Conservation (phyloP, 2,113 vertebrate genomes). For the Psephotus haematonotus region DNA sequence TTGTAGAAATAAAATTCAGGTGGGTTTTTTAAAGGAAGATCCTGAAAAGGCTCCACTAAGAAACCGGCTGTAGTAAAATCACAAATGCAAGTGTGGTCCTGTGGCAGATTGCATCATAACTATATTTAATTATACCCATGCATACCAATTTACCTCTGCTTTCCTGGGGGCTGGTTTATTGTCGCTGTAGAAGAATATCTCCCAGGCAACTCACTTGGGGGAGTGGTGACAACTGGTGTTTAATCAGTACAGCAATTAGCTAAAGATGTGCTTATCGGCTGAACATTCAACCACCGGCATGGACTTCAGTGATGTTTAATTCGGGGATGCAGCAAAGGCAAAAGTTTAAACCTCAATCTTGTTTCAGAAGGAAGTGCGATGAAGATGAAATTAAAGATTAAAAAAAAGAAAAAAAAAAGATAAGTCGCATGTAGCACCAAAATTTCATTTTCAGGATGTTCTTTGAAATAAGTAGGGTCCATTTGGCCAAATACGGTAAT, state of each 20-base stretch:
- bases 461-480: neutral
- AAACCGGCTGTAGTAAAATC: neutral
- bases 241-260: conserved; percentile 1
- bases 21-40: neutral
- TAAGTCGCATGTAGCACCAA: neutral
- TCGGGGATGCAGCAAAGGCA: neutral
- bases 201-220: conserved; percentile 5
- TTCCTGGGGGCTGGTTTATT: neutral
- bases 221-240: neutral
- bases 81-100: conserved; percentile 1
- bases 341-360: neutral
- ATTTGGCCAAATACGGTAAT: neutral
- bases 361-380: neutral
- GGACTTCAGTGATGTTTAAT: neutral
- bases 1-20: neutral
- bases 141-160: neutral
- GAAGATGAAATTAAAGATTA: neutral
- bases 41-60: neutral
- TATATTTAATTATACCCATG: neutral
- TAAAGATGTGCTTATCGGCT: neutral
- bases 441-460: neutral
- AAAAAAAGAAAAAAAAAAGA: neutral
- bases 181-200: neutral
- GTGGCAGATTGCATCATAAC: neutral
- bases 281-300: neutral